These are phyloP conservation scores for Coelogynopora nodosa DNA, from an alignment of 2,888 invertebrate genomes.

Conservation along the genomic window DNA sequence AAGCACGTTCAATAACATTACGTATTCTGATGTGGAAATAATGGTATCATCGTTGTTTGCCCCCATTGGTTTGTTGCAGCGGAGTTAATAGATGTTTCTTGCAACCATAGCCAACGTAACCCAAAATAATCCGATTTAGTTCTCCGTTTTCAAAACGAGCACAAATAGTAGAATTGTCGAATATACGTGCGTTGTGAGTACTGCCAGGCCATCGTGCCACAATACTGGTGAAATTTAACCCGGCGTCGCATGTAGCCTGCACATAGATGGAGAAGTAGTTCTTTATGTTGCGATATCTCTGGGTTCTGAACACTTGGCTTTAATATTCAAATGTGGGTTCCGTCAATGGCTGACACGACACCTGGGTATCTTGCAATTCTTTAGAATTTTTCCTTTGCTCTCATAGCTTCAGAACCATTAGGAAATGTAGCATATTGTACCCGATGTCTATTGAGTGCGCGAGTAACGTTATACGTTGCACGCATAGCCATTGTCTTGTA, in stretches of 20 bases:
- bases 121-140: constrained; percentile 16
- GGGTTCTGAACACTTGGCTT: constrained; percentile 25
- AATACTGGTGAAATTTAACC: constrained; percentile 14
- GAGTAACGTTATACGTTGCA: constrained; percentile 16
- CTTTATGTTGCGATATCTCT: constrained; percentile 32
- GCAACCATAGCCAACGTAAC: background rate
- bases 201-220: constrained; percentile 34
- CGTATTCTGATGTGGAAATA: background rate
- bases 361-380: constrained; percentile 30
- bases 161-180: constrained; percentile 27
- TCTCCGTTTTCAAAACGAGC: constrained; percentile 6
- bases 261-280: constrained; percentile 33
- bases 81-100: constrained; percentile 7
- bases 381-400: constrained; percentile 18
- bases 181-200: constrained; percentile 12
- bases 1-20: background rate
- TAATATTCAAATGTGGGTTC: constrained; percentile 29
- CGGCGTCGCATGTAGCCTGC: constrained; percentile 15
- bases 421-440: constrained; percentile 17
- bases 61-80: background rate
- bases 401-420: constrained; percentile 15
- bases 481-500: constrained; percentile 25
- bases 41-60: constrained; percentile 24
- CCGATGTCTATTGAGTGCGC: constrained; percentile 10
- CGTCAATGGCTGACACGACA: constrained; percentile 31